These are phyloP conservation scores for Cyphomyrmex costatus DNA, from an alignment of 1,140 invertebrate genomes.

Conservation along the genomic window DNA sequence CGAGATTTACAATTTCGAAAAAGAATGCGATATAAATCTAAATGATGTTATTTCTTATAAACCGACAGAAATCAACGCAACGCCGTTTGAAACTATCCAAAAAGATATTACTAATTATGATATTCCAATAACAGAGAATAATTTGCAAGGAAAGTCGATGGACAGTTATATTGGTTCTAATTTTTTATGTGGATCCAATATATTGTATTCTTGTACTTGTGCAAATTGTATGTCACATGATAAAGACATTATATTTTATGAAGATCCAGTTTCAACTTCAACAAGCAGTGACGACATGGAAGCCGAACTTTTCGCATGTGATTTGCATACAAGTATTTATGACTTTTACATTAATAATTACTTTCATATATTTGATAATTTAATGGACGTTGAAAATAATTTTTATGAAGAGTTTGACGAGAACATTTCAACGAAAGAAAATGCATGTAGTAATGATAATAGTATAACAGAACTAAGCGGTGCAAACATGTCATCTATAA, in stretches of 20 bases:
- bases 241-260: slow-evolving; percentile 28
- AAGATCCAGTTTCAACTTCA: slow-evolving; percentile 17
- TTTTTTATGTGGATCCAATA: slow-evolving; percentile 9
- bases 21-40: slow-evolving; percentile 18
- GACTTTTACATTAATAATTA: slow-evolving; percentile 14
- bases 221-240: slow-evolving; percentile 35
- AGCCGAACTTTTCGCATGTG: not conserved
- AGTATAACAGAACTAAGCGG: not conserved
- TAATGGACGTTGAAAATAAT: not conserved
- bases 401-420: not conserved
- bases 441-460: not conserved
- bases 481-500: not conserved
- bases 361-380: slow-evolving; percentile 20
- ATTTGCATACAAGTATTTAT: not conserved
- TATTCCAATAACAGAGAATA: not conserved
- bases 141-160: not conserved
- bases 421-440: not conserved
- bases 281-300: not conserved
- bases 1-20: not conserved
- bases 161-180: not conserved
- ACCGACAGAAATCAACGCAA: not conserved
- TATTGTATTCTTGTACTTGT: slow-evolving; percentile 34
- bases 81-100: not conserved
- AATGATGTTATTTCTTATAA: slow-evolving; percentile 30
- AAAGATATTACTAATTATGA: not conserved